Evolutionary conservation across 2,113 vertebrate genomes (phyloP), one percentile per base, ranked within the genome.

Genomic region (Chloropsis cyanopogon): DNA sequence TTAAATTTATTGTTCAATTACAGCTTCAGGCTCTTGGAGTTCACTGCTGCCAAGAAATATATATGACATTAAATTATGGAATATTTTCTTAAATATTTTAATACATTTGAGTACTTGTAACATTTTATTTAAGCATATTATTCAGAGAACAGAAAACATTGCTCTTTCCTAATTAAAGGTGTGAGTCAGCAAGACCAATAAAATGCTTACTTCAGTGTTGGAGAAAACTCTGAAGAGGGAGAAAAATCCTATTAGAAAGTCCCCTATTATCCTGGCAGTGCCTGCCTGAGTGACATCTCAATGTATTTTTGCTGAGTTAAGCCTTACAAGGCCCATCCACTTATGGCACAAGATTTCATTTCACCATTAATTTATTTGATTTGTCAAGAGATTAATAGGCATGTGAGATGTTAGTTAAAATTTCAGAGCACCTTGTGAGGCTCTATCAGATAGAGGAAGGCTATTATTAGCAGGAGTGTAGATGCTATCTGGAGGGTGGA

Each of bases 161-260:
- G 93, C 95, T 97, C 54, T 97, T 96, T 95, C 68, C 83, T 97
- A 96, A 96, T 97, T 97, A 97, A 96, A 95, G 72, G 60, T 86
- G 69, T 96, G 94, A 96, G 94, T 96, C 96, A 97, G 95, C 94
- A 95, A 84, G 89, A 71, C 86, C 71, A 92, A 81, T 83, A 78
- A 96, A 92, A 88, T 78, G 88, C 93, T 96, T 96, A 93, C 76
- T 94, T 61, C 41, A 37, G 8, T 75, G 44, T 9, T 95, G 88
- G 80, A 94, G 31, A 72, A 91, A 90, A 91, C 75, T 95, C 88
- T 85, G 88, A 96, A 93, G 83, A 95, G 54, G 64, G 57, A 88
- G 49, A 86, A 83, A 95, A 95, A 96, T 93, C 65, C 89, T 91
- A 53, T 72, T 90, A 95, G 64, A 94, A 88, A 92, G 82, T 61